Percentiles rank a stretch among this genome's conserved stretches.
Conservation (phyloP, 2,113 vertebrate species). For the Irena cyanogastra region DNA sequence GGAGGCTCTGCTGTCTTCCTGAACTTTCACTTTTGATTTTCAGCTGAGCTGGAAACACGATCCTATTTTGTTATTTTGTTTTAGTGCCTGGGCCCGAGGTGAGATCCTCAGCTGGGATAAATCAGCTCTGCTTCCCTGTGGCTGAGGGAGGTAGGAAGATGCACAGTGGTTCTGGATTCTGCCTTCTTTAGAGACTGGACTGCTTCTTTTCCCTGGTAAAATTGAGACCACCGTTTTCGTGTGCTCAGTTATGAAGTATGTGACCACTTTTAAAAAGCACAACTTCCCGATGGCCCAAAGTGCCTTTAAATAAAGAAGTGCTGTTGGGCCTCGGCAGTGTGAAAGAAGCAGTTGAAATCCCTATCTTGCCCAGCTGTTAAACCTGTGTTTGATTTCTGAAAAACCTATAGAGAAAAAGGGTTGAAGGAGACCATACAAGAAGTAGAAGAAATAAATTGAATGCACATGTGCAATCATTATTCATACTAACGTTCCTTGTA, state of each 20-base stretch:
- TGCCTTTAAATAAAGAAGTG: slow-evolving; percentile 41
- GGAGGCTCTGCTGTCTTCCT: neutral
- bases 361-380: slow-evolving; percentile 53
- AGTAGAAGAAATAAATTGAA: slow-evolving; percentile 73
- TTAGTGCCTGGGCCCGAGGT: neutral
- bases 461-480: slow-evolving; percentile 71
- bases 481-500: slow-evolving; percentile 61
- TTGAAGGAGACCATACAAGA: slow-evolving; percentile 58
- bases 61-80: neutral
- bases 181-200: neutral
- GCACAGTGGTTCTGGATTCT: neutral
- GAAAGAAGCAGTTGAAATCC: slow-evolving; percentile 34
- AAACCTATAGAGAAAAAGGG: slow-evolving; percentile 58
- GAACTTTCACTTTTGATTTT: slow-evolving; percentile 61
- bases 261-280: slow-evolving; percentile 51
- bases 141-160: neutral
- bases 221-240: neutral
- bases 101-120: slow-evolving; percentile 25
- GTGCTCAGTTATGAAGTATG: slow-evolving; percentile 5
- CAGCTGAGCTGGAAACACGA: neutral
- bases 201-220: neutral
- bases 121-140: neutral
- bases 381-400: slow-evolving; percentile 65
- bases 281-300: slow-evolving; percentile 31
- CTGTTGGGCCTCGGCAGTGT: neutral